These are phyloP conservation scores for Graphium colonna DNA, from an alignment of 2,888 invertebrate species.

Conservation along the genomic window DNA sequence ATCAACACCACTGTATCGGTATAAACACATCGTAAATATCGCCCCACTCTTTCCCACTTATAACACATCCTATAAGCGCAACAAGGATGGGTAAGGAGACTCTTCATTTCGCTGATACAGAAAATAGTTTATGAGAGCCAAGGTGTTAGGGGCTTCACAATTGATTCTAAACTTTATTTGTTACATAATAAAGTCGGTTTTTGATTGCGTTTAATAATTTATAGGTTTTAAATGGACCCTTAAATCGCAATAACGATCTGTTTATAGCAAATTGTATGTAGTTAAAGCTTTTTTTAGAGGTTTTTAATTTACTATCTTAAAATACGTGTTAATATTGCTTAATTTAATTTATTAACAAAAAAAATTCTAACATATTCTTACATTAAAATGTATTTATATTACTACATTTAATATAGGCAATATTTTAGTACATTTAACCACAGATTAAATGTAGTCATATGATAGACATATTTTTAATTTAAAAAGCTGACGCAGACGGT, in stretches of 20 bases:
- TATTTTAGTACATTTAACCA: too few species aligned
- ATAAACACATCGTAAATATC: slow-evolving; percentile 75
- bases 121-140: slow-evolving; percentile 76
- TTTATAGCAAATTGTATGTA: slow-evolving; percentile 61
- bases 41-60: slow-evolving; percentile 43
- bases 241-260: slow-evolving; percentile 79
- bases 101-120: slow-evolving; percentile 69
- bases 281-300: slow-evolving; percentile 54
- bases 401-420: too few species aligned
- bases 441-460: slow-evolving; percentile 22
- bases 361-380: too few species aligned
- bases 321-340: too few species aligned
- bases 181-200: slow-evolving; percentile 31
- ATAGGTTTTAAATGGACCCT: slow-evolving; percentile 77
- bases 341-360: too few species aligned
- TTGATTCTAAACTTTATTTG: slow-evolving; percentile 44
- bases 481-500: slow-evolving; percentile 9
- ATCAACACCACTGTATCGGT: slow-evolving; percentile 76
- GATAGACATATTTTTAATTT: neutral
- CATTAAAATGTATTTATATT: too few species aligned
- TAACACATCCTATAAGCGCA: slow-evolving; percentile 26
- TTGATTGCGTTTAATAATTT: slow-evolving; percentile 45
- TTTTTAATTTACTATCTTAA: slow-evolving; percentile 59
- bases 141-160: slow-evolving; percentile 34
- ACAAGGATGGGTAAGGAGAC: slow-evolving; percentile 45